Conservation (phyloP, 2,888 invertebrate genomes). For the Diarsia dahlii region DNA sequence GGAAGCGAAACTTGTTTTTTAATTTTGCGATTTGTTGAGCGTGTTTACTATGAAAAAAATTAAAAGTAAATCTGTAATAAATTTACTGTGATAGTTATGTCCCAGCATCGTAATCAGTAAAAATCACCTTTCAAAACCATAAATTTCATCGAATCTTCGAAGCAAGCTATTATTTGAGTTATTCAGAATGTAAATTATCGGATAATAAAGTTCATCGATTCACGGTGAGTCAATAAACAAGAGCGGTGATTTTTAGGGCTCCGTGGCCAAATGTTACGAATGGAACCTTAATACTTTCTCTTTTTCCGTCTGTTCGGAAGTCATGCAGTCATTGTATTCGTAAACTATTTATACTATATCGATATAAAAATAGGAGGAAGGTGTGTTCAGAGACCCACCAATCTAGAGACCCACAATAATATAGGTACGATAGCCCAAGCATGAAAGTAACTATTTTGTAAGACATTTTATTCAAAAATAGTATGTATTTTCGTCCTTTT, state of each 20-base stretch:
- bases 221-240: slow-evolving; percentile 69
- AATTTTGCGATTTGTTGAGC: slow-evolving; percentile 12
- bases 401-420: background rate
- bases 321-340: background rate
- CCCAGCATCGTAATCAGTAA: background rate
- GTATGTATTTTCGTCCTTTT: no score
- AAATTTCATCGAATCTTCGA: slow-evolving; percentile 14
- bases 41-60: background rate
- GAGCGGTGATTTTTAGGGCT: slow-evolving; percentile 57
- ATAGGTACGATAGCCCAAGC: no score
- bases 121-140: background rate
- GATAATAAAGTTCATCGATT: slow-evolving; percentile 66
- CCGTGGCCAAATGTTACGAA: background rate
- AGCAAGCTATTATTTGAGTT: slow-evolving; percentile 26
- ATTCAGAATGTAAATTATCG: slow-evolving; percentile 64
- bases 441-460: no score
- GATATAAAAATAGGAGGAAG: background rate
- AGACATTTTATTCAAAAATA: no score
- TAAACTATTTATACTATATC: background rate
- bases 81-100: background rate
- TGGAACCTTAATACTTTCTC: background rate
- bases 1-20: slow-evolving; percentile 53
- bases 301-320: background rate
- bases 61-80: background rate
- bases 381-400: background rate